Base-by-base conservation (phyloP, 2,797 vertebrate species). In the Macropus fuliginosus region DNA sequence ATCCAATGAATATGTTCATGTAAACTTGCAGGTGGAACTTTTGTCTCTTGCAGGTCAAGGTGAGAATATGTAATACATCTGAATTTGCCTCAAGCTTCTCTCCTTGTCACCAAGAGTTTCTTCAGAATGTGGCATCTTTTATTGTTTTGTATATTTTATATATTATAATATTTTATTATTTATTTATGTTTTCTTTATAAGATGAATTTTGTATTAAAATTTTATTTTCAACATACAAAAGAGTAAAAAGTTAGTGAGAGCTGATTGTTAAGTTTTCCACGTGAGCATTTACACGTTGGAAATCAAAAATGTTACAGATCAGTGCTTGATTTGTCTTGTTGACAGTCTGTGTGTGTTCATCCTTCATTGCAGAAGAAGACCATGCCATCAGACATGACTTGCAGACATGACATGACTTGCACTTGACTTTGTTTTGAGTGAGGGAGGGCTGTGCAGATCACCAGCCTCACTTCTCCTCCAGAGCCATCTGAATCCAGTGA, bases 131-230 rank as follows among this genome's bases (percentile, higher is more conserved):
- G 98, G 98, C 98, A 96, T 98, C 98, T 98, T 98, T 97, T 98
- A 98, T 98, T 98, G 98, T 74, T 74, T 40, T 14, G 5, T 40
- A 2, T 74, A n/a, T n/a, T 21, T n/a, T 40, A 74, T 18, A 66
- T 40, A 74, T 74, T 18, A 66, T 66, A 66, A n/a, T 18, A 8
- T 66, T 66, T 66, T 66, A 66, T 66, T 74, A 40, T n/a, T 16
- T n/a, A 16, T n/a, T 40, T n/a, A n/a, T 99, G 98, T 96, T 98
- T 98, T 96, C 96, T 98, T 96, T 98, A 98, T 98, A 98, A 98
- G 97, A 98, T 98, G 97, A 98, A 95, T 96, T 98, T 98, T 98
- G 98, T 98, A 98, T 99, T 99, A 98, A 98, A 99, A 98, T 97
- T 94, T 97, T 94, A 10, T 98, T 99, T 98, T 98, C 98, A 98